Base-by-base conservation (phyloP, 2,797 vertebrate species). In the Pelodytes ibericus region DNA sequence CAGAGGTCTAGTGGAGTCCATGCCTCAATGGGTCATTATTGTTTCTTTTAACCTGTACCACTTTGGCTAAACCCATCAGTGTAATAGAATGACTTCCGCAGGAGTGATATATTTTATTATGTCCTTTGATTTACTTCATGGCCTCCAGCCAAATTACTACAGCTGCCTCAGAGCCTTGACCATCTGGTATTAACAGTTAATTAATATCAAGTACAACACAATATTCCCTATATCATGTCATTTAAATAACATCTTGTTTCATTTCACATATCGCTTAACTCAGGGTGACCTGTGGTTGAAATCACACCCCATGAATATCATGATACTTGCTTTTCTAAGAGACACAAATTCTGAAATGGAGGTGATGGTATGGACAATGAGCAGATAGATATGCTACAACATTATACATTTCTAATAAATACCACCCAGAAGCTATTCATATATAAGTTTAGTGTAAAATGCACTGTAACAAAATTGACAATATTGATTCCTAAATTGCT, bases 151-250 rank as follows among this genome's bases (percentile, higher is more conserved):
- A 77, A 71, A 58, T 57, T 44, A 31, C 33, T 58, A 44, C 8
- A 71, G 49, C 27, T 63, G 26, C 51, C 70, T 41, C 65, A 77
- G 56, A 64, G 20, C 60, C 36, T 60, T 71, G 60, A 65, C 60
- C 74, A 77, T 71, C 74, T 77, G 74, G 31, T 71, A 71, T 57
- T 77, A 77, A 56, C 33, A 71, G 31, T 71, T 76, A 70, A 77
- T 77, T 77, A 71, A 77, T 71, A 77, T 77, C 49, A 65, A 57
- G 57, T 64, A 64, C 67, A 58, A 64, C 25, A 65, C 30, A 56
- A 63, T 71, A 62, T 76, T 76, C 66, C 74, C 59, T 64, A 36
- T 58, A 65, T 31, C 58, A 71, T 24, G 47, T 13, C 56, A 58
- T 65, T 71, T 71, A 77, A 64, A 64, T 30, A 75, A 61, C 31